These are phyloP conservation scores for Crocuta crocuta DNA, from an alignment of 2,113 vertebrate species.

Conservation along the genomic window DNA sequence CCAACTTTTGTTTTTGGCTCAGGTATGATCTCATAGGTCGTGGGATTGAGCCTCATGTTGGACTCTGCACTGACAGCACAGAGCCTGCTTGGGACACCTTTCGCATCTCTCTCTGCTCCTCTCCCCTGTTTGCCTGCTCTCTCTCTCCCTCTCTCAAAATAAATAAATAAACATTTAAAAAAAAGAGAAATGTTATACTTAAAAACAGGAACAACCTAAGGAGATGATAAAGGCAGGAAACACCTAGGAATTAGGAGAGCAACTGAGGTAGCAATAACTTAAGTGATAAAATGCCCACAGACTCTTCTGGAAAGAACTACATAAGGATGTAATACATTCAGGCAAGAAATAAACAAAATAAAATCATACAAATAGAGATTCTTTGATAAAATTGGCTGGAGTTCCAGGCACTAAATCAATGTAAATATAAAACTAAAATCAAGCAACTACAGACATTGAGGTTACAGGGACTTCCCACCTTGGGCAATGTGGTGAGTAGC, in stretches of 20 bases:
- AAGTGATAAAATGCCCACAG: background rate
- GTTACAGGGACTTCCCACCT: background rate
- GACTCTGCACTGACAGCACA: too few species aligned
- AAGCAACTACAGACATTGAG: conserved; percentile 44
- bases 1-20: too few species aligned
- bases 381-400: background rate
- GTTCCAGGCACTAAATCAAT: background rate
- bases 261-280: background rate
- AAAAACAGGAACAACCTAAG: conserved; percentile 1
- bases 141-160: too few species aligned
- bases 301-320: conserved; percentile 35
- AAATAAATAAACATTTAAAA: too few species aligned
- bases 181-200: background rate
- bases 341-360: conserved; percentile 4
- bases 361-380: conserved; percentile 4
- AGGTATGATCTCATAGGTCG: too few species aligned
- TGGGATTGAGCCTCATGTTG: too few species aligned
- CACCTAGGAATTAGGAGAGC: background rate
- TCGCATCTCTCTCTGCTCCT: too few species aligned
- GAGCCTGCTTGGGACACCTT: too few species aligned
- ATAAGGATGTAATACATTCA: background rate
- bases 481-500: background rate
- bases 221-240: background rate
- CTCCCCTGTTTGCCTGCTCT: too few species aligned
- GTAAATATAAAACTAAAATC: conserved; percentile 28